Conservation (phyloP, 2,797 vertebrate genomes). For the Anguilla megastoma region DNA sequence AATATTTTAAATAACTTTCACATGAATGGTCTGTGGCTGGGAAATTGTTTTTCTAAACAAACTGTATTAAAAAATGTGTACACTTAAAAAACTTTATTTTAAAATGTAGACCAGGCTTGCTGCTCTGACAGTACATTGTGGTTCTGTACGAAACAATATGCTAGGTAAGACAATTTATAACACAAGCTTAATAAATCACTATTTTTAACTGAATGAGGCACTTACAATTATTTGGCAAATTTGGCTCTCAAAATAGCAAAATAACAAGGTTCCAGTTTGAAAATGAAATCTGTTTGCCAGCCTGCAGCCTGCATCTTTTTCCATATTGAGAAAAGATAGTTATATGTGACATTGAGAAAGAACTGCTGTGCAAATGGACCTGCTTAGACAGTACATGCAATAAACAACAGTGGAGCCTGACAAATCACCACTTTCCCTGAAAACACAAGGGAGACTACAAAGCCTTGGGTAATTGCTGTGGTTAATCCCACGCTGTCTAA, state of each 20-base stretch:
- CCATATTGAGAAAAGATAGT: neutral
- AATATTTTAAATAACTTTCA: too few species aligned
- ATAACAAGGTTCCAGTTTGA: neutral
- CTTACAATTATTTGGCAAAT: too few species aligned
- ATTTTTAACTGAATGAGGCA: too few species aligned
- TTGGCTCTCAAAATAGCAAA: neutral
- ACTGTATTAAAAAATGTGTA: too few species aligned
- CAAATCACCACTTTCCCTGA: neutral
- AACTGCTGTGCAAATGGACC: neutral
- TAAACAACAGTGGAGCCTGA: neutral
- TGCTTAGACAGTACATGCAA: neutral
- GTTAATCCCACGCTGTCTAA: slow-evolving; percentile 24
- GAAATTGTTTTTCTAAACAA: too few species aligned
- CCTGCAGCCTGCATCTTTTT: too few species aligned
- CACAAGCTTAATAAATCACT: neutral
- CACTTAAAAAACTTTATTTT: too few species aligned
- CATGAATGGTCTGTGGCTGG: too few species aligned
- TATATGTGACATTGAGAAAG: neutral
- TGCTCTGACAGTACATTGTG: too few species aligned
- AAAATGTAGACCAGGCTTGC: too few species aligned
- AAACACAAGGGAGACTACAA: neutral
- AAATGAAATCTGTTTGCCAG: neutral
- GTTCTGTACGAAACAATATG: too few species aligned
- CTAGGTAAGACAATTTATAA: too few species aligned
- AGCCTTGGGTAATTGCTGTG: slow-evolving; percentile 19